Conservation (phyloP, 2,888 invertebrate genomes). For the Rugalucina vietnamica region DNA sequence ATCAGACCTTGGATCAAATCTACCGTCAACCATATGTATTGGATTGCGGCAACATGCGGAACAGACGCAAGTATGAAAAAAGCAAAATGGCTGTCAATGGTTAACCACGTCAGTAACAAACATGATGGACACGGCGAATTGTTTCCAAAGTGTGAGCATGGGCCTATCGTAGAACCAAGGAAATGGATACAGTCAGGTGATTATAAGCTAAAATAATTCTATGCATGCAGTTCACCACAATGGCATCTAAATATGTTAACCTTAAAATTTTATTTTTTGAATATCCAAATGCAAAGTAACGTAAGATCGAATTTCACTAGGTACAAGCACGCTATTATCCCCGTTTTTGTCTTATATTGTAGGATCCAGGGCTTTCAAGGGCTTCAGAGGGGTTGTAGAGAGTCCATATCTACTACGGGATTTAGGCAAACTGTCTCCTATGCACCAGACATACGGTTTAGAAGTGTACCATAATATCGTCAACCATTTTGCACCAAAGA, state of each 20-base stretch:
- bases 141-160: not conserved
- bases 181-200: conserved; percentile 1
- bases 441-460: conserved; percentile 37
- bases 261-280: too few relatives aligned
- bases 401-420: conserved; percentile 10
- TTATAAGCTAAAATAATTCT: too few relatives aligned
- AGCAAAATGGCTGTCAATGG: not conserved
- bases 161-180: not conserved
- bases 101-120: not conserved
- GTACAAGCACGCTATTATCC: too few relatives aligned
- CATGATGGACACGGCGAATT: not conserved
- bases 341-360: conserved; percentile 9
- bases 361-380: conserved; percentile 28
- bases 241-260: too few relatives aligned
- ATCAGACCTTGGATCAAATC: not conserved
- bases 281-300: too few relatives aligned
- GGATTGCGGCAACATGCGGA: not conserved
- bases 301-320: too few relatives aligned
- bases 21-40: not conserved
- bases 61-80: not conserved
- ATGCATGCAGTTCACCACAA: too few relatives aligned
- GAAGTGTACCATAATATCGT: conserved; percentile 45
- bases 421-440: conserved; percentile 31
- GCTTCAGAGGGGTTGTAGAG: conserved; percentile 16
- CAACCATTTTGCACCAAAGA: conserved; percentile 45